Base-by-base conservation (phyloP, 2,888 invertebrate genomes). In the Plutella xylostella region DNA sequence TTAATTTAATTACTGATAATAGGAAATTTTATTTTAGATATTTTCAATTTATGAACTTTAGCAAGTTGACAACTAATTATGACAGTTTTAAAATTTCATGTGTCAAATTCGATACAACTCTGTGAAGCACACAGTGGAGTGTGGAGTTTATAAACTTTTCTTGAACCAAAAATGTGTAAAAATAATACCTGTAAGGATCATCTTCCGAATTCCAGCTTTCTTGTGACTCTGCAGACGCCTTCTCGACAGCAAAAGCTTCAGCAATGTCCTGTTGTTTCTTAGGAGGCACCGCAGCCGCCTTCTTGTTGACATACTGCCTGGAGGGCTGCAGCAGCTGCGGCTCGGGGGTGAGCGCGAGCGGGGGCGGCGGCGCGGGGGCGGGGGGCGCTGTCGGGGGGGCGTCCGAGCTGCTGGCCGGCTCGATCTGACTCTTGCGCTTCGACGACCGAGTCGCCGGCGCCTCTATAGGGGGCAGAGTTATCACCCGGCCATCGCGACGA, bases 121-220 rank as follows among this genome's bases (percentile, higher is more conserved):
- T n/a, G n/a, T n/a, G n/a, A n/a, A n/a, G n/a, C n/a, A n/a, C n/a
- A n/a, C n/a, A n/a, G n/a, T n/a, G n/a, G 28, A 34, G 28, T 30
- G 4, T 31, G 20, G 9, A 7, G 25, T 9, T 9, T 25, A 25
- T 25, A 25, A 7, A 9, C 6, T 7, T 25, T 9, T 7, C 25
- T 25, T 25, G 9, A 7, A 25, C 6, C 9, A 25, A 7, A 25
- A 7, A 7, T 25, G 25, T 25, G 25, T 25, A 25, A 25, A 9
- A 5, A 25, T 25, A 25, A 25, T 72, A 88, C 88, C 88, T 91
- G 61, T 93, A 90, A 7, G 96, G 96, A 85, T 97, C 96, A 76
- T 96, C 96, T 74, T 96, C 95, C n/a, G 93, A 93, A 71, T 90
- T 90, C 66, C 87, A 88, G 65, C 86, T 88, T 53, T 88, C 90